phyloP scores from a whole-genome alignment of 2,113 vertebrate species.

The chimpanzee (Pan troglodytes) region NHGRI_mPanTro3-v2.1_pri NC_072398.2:177049001-177049500 shows the following conservation, averaged over 20 bases:
- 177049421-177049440: conserved; percentile 37
- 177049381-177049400: not conserved
- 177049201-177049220: not conserved
- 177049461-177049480: not conserved
- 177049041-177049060: not conserved
- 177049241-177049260: not conserved
- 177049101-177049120: not conserved
- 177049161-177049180: conserved; percentile 12
- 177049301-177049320: not conserved
- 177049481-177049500: not conserved
- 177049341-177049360: not conserved
- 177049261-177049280: not conserved
- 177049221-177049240: not conserved
- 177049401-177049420: not conserved
- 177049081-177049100: not conserved
- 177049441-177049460: not conserved
- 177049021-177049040: conserved; percentile 21
- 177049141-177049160: not conserved
- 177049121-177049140: not conserved
- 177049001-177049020: not conserved
- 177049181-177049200: not conserved
- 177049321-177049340: conserved; percentile 23
- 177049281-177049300: not conserved
- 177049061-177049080: not conserved
- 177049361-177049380: not conserved